Conservation (phyloP, 2,888 invertebrate species). For the Chorisops tibialis region DNA sequence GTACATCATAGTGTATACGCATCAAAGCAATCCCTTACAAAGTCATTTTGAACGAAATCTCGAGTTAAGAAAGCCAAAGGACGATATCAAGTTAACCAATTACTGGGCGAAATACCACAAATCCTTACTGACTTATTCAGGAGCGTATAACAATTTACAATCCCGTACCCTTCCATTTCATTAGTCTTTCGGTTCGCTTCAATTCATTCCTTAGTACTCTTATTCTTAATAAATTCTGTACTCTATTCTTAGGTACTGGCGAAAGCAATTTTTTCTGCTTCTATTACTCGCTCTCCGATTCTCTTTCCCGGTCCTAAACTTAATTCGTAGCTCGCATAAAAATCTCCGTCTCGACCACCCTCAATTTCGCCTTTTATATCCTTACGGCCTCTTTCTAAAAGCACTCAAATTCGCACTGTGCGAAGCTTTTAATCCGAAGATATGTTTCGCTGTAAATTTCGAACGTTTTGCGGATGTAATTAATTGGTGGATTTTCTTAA, state of each 20-base stretch:
- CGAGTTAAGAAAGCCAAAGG: slow-evolving; percentile 1
- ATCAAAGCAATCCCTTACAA: no score
- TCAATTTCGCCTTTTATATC: slow-evolving; percentile 9
- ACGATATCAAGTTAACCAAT: slow-evolving; percentile 17
- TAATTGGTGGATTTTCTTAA: slow-evolving; percentile 30
- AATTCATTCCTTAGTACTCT: slow-evolving; percentile 2
- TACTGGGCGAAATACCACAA: slow-evolving; percentile 20
- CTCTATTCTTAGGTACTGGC: background rate
- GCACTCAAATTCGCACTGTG: slow-evolving; percentile 26
- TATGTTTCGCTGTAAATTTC: slow-evolving; percentile 31
- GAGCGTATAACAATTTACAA: slow-evolving; percentile 30
- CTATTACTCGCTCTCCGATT: background rate
- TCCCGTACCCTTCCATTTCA: slow-evolving; percentile 22
- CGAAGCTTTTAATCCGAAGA: slow-evolving; percentile 31
- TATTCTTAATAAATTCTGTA: slow-evolving; percentile 4
- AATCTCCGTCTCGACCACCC: slow-evolving; percentile 6
- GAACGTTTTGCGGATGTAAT: slow-evolving; percentile 31
- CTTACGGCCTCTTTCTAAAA: slow-evolving; percentile 19
- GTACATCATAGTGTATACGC: no score
- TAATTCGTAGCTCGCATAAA: slow-evolving; percentile 30
- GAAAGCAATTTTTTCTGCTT: background rate
- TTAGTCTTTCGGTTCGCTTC: slow-evolving; percentile 19
- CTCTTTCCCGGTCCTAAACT: slow-evolving; percentile 2
- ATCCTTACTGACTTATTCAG: slow-evolving; percentile 25
- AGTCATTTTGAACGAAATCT: no score